Evolutionary conservation across 2,888 invertebrate species (phyloP).

Genomic region (Rhogogaster chlorosoma): DNA sequence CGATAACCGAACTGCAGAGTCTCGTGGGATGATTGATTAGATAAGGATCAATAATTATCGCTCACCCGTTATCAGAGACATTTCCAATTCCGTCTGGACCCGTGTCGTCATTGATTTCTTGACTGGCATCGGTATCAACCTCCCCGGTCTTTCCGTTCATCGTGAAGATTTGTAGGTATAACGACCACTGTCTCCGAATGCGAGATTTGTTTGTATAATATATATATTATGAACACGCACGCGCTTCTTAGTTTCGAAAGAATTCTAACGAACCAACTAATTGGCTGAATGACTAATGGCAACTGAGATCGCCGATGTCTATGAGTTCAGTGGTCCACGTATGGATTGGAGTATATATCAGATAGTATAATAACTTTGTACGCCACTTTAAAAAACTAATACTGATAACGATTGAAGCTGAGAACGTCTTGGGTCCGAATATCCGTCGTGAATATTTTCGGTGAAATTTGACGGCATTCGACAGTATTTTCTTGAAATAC

Average conservation of each 20-base stretch:
- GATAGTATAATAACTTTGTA: fast-evolving
- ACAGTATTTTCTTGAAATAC: neutral
- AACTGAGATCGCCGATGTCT: neutral
- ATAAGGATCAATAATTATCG: neutral
- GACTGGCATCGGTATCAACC: neutral
- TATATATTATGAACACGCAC: neutral
- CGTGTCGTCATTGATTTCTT: neutral
- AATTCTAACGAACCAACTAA: neutral
- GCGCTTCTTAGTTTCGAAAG: neutral
- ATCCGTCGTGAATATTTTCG: neutral
- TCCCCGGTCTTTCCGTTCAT: neutral
- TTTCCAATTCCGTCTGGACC: neutral
- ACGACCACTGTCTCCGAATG: neutral
- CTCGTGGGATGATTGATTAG: neutral
- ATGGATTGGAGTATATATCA: no score
- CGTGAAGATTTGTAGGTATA: neutral
- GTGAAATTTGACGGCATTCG: neutral
- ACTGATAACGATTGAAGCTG: neutral
- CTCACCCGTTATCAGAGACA: neutral
- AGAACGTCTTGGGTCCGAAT: neutral
- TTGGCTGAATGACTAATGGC: neutral
- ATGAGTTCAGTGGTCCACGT: no score
- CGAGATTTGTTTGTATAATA: no score
- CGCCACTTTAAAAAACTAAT: neutral
- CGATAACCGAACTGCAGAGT: neutral